Base-by-base conservation (phyloP, 2,113 vertebrate species). In the Balaeniceps rex region DNA sequence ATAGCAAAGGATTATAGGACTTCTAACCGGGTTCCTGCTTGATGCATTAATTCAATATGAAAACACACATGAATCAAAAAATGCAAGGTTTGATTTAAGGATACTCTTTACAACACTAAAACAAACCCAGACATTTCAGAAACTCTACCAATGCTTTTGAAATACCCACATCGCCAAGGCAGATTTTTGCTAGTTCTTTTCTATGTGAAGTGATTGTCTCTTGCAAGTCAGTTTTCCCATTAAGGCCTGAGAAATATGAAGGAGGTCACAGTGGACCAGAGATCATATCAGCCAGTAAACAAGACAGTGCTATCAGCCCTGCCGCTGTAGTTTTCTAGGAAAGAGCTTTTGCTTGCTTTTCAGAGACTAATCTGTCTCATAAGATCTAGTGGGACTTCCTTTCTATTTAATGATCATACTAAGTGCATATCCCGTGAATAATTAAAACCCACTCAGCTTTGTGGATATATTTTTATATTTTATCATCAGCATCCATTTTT, bases 1-100 rank as follows among this genome's bases (percentile, higher is more conserved):
- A 98, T 44, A 94, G 98, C 95, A 98, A 97, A 97, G 95, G 95
- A 94, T 96, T 81, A 95, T 69, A 34, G 83, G 64, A 57, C 80
- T 95, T 96, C 92, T 83, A 65, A 63, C 52, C 42, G 49, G 17
- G 54, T 19, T 90, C 40, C 64, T 76, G 40, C 70, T 90, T 86
- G 82, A 97, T 79, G 64, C 19, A 9, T 4, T 31, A 16, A 44
- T 34, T 49, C 21, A 55, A 55, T 12, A 19, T 5, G 14, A 28
- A 14, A 79, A 44, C 42, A 52, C 33, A 6, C 57, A 34, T 10
- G 10, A 58, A 34, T 8, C 7, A 65, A 78, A 78, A 44, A 44
- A 22, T 2, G 6, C 29, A 28, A 70, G 14, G 63, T 19, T 25
- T 47, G 55, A 22, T 72, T 55, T 83, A 31, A 79, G 61, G 54